A percentile compares a stretch with the other conserved stretches of the same genome.
phyloP scores from a whole-genome alignment of 2,113 vertebrate species.

The Taurulus bubalis region DNA sequence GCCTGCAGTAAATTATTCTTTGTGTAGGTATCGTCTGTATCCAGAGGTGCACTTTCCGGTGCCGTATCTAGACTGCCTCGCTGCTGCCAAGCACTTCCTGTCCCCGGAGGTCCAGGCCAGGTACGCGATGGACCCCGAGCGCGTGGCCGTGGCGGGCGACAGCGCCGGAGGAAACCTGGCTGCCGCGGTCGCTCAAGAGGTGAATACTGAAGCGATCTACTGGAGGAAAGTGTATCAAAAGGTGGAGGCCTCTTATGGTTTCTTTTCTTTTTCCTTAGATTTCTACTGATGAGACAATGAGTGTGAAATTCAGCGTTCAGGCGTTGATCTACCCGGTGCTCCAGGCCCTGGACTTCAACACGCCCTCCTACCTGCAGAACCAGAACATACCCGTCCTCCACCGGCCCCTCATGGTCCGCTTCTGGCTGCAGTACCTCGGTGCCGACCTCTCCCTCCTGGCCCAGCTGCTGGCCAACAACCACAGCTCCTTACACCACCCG shows the following conservation, averaged over 20 bases:
- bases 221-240: no score
- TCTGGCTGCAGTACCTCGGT: constrained; percentile 92
- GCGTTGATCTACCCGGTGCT: constrained; percentile 91
- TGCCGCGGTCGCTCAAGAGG: constrained; percentile 92
- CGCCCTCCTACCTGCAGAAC: constrained; percentile 91
- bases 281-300: constrained; percentile 52
- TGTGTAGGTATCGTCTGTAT: constrained; percentile 89
- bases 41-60: constrained; percentile 90
- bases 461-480: constrained; percentile 88
- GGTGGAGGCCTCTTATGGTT: background rate
- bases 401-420: constrained; percentile 84
- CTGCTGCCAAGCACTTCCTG: constrained; percentile 90
- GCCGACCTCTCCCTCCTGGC: constrained; percentile 80
- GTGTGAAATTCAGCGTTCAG: constrained; percentile 83
- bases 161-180: constrained; percentile 96
- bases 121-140: constrained; percentile 89
- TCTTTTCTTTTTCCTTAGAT: constrained; percentile 51
- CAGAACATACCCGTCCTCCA: constrained; percentile 82
- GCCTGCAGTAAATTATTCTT: background rate
- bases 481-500: constrained; percentile 85
- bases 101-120: constrained; percentile 84
- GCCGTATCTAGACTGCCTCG: constrained; percentile 88
- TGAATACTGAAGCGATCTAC: constrained; percentile 62
- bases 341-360: constrained; percentile 92
- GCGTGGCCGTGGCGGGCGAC: constrained; percentile 92